These are phyloP conservation scores for Dendrolimus pini DNA, from an alignment of 2,888 invertebrate species.

Conservation along the genomic window DNA sequence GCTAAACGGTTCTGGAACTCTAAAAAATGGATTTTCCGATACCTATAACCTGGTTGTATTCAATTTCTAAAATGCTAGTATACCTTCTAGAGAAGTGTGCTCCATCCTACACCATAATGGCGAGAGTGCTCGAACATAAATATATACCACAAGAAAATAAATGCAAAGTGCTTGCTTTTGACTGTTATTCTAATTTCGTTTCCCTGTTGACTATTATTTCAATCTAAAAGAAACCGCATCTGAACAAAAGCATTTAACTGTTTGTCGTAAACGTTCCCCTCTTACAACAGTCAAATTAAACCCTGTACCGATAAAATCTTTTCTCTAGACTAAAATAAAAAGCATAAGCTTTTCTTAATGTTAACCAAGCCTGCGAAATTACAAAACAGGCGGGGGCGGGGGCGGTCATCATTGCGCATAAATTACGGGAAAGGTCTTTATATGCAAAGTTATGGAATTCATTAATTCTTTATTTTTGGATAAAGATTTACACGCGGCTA, in stretches of 20 bases:
- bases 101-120: too few species aligned
- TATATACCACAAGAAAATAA: too few species aligned
- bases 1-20: too few species aligned
- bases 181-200: too few species aligned
- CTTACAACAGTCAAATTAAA: conserved; percentile 4
- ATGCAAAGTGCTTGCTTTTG: too few species aligned
- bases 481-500: too few species aligned
- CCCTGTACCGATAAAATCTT: conserved; percentile 2
- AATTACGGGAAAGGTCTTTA: conserved; percentile 22
- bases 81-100: too few species aligned
- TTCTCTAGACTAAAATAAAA: conserved; percentile 9
- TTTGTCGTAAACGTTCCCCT: not conserved
- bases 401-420: conserved; percentile 30
- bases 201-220: not conserved
- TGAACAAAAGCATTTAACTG: conserved; percentile 3
- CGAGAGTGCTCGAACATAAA: too few species aligned
- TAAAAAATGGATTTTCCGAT: too few species aligned
- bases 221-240: conserved; percentile 1
- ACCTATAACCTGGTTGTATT: too few species aligned
- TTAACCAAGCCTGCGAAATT: conserved; percentile 10
- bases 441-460: conserved; percentile 7
- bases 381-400: conserved; percentile 14
- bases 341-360: not conserved
- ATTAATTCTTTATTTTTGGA: conserved; percentile 11
- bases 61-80: too few species aligned